Conservation (phyloP, 2,888 invertebrate species). For the Trissoscelio sp. region DNA sequence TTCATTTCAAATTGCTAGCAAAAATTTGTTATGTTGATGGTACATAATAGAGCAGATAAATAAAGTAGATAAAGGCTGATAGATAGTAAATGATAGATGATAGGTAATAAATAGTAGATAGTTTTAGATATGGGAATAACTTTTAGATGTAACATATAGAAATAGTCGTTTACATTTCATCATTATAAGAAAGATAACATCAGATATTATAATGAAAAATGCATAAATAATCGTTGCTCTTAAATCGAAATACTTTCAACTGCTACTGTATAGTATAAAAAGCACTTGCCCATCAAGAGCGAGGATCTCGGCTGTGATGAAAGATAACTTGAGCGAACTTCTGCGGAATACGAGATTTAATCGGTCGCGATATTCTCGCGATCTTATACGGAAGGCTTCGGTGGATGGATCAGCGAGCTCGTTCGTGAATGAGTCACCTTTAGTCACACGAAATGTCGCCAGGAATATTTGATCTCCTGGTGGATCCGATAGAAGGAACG, state of each 20-base stretch:
- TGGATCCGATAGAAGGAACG: slow-evolving; percentile 89
- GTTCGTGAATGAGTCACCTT: slow-evolving; percentile 88
- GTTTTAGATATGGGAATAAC: too few species aligned
- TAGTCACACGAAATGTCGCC: slow-evolving; percentile 90
- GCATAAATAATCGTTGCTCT: slow-evolving; percentile 7
- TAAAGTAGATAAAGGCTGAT: too few species aligned
- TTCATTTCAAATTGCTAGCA: too few species aligned
- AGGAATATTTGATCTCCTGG: slow-evolving; percentile 92
- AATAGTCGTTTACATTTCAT: slow-evolving; percentile 4
- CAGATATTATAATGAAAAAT: slow-evolving; percentile 7
- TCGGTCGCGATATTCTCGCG: slow-evolving; percentile 90
- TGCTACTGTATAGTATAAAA: slow-evolving; percentile 19
- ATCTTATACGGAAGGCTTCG: slow-evolving; percentile 88
- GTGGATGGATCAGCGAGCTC: slow-evolving; percentile 88
- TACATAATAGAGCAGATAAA: too few species aligned
- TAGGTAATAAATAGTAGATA: too few species aligned
- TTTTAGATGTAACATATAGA: too few species aligned
- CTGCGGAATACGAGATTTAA: slow-evolving; percentile 90
- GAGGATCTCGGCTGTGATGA: slow-evolving; percentile 91
- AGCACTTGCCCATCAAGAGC: slow-evolving; percentile 91
- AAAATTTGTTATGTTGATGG: too few species aligned
- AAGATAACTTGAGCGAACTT: slow-evolving; percentile 90
- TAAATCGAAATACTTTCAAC: background rate
- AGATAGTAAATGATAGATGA: too few species aligned
- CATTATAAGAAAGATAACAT: background rate